Evolutionary conservation across 1,140 invertebrate genomes (phyloP).

Genomic region (Tetraneura akinire): DNA sequence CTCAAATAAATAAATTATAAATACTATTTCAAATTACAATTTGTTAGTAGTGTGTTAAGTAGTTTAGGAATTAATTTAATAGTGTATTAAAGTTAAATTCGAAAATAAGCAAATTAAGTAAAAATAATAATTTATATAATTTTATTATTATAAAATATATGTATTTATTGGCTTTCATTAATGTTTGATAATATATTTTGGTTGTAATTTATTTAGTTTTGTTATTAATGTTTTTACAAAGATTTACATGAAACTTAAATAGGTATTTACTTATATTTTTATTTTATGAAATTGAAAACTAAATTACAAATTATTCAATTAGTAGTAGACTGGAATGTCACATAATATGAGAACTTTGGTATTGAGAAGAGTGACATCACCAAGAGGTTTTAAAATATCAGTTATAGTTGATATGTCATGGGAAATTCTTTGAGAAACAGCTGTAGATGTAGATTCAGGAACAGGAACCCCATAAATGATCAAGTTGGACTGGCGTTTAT

Average conservation of each 20-base stretch:
- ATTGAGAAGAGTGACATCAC: neutral
- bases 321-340: no score
- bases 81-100: constrained; percentile 11
- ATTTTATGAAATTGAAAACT: no score
- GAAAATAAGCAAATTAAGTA: neutral
- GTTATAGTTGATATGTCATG: neutral
- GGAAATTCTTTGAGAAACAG: neutral
- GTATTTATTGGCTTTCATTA: no score
- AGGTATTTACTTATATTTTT: no score
- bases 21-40: no score
- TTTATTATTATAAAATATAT: neutral
- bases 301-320: no score
- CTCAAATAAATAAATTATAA: constrained; percentile 30
- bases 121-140: neutral
- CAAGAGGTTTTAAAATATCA: constrained; percentile 1
- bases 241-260: no score
- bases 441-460: neutral
- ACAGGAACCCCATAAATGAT: constrained; percentile 9
- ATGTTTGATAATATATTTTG: no score
- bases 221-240: no score
- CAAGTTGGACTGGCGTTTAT: neutral
- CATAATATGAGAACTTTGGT: no score
- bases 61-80: constrained; percentile 36
- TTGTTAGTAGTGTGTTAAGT: constrained; percentile 31
- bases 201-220: no score